Evolutionary conservation across 2,888 invertebrate species (phyloP), one percentile per base, ranked within the genome.

Genomic region (Drosophila picticornis): DNA sequence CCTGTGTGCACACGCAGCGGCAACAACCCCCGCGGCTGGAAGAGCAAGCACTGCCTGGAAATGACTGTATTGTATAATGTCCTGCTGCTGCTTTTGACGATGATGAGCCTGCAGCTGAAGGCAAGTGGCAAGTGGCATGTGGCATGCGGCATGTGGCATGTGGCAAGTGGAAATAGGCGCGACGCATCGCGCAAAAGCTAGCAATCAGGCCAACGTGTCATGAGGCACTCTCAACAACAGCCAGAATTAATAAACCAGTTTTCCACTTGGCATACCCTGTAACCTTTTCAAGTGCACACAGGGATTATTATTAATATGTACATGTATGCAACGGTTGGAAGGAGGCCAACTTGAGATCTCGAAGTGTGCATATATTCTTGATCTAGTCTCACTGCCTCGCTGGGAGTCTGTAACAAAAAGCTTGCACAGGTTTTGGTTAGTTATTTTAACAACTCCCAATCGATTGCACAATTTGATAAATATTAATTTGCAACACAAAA

Each of bases 191-290:
- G 59, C 32, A 56, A 65, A 73, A 73, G 40, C 50, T 36, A 38
- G 38, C 55, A 87, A 86, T 77, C 84, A 87, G 86, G 86, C 84
- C 90, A 87, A 74, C 84, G 90, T 87, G 88, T 80, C 80, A 74
- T 66, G 67, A 46, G 67, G 55, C 67, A 81, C 60, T 72, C 77
- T 61, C 65, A 34, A 38, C 51, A 69, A 56, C 71, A 72, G 61
- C 60, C 73, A 72, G 69, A 75, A 76, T 68, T 57, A 29, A 29
- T 46, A 88, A 84, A 90, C 84, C 90, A 68, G 84, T 84, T 90
- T 88, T 73, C 59, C 4, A 29, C 71, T 57, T 57, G 27, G 5
- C 16, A 40, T 25, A 43, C 57, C 43, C 31, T 57, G 31, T 56
- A 56, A 38, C 7, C 36, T 27, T 36, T 36, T 7, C 27, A 19